phyloP scores from a whole-genome alignment of 2,113 vertebrate genomes.

The Petroica traversi region DNA sequence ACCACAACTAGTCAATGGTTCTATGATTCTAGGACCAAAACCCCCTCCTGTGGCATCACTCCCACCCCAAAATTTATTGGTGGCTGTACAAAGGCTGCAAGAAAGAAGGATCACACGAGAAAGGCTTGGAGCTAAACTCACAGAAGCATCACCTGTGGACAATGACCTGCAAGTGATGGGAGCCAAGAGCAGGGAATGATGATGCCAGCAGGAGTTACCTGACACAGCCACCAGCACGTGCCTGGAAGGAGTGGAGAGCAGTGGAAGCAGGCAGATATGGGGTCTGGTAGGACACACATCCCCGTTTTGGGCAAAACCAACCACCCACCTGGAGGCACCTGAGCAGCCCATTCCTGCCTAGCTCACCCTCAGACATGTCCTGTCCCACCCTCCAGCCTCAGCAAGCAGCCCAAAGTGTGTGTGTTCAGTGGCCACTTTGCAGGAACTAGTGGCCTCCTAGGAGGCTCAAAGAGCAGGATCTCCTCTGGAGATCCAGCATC shows the following conservation, averaged over 20 bases:
- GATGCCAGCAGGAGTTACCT: background rate
- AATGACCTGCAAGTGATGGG: background rate
- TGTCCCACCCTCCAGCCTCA: background rate
- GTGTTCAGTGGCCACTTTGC: background rate
- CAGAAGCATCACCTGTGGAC: background rate
- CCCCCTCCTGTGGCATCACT: background rate
- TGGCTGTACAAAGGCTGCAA: background rate
- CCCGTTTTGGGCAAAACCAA: background rate
- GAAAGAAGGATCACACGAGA: background rate
- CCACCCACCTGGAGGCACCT: background rate
- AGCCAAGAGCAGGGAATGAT: background rate
- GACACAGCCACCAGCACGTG: rapidly evolving
- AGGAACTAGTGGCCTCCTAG: background rate
- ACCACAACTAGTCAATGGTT: background rate
- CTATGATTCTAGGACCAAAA: background rate
- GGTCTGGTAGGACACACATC: background rate
- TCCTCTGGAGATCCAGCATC: background rate
- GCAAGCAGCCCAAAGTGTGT: background rate
- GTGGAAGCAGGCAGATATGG: background rate
- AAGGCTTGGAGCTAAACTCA: background rate
- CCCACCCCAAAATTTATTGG: background rate
- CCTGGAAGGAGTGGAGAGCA: background rate
- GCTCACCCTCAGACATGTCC: background rate
- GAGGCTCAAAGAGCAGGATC: background rate
- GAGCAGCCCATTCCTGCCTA: background rate